Conservation (phyloP, 2,888 invertebrate genomes). For the Meandrusa payeni region DNA sequence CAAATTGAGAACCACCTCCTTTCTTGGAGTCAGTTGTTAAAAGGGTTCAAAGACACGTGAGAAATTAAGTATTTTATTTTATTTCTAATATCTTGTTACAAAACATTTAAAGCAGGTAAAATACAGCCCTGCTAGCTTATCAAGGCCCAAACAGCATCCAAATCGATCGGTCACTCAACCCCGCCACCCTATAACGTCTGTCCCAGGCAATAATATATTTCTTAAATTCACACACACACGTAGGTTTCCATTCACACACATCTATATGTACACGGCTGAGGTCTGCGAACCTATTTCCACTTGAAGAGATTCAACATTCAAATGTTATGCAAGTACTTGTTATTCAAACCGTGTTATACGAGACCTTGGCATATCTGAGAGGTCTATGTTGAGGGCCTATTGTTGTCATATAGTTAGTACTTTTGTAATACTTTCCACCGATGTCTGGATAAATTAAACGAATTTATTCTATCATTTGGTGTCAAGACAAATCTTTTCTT, state of each 20-base stretch:
- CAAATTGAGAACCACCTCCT: too few relatives aligned
- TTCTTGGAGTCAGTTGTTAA: too few relatives aligned
- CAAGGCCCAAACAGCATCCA: slow-evolving; percentile 57
- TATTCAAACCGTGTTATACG: slow-evolving; percentile 13
- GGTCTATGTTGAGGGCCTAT: slow-evolving; percentile 14
- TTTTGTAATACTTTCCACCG: too few relatives aligned
- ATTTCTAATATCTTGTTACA: too few relatives aligned
- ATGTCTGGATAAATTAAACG: too few relatives aligned
- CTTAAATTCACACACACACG: slow-evolving; percentile 23
- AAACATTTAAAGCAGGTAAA: background rate
- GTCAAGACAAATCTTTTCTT: too few relatives aligned
- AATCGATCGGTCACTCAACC: slow-evolving; percentile 61
- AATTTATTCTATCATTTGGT: too few relatives aligned
- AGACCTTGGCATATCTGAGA: slow-evolving; percentile 23
- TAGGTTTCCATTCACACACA: background rate
- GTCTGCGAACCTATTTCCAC: slow-evolving; percentile 24
- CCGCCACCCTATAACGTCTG: slow-evolving; percentile 41
- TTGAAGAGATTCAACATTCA: slow-evolving; percentile 12
- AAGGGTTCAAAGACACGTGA: too few relatives aligned
- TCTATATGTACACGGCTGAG: slow-evolving; percentile 18
- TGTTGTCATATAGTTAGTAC: slow-evolving; percentile 4
- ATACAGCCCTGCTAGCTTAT: slow-evolving; percentile 37
- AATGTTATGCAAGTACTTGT: slow-evolving; percentile 25
- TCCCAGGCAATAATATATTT: slow-evolving; percentile 48
- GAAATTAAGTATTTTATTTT: too few relatives aligned